phyloP scores from a whole-genome alignment of 2,797 vertebrate genomes.

The Galagoides demidoff region DNA sequence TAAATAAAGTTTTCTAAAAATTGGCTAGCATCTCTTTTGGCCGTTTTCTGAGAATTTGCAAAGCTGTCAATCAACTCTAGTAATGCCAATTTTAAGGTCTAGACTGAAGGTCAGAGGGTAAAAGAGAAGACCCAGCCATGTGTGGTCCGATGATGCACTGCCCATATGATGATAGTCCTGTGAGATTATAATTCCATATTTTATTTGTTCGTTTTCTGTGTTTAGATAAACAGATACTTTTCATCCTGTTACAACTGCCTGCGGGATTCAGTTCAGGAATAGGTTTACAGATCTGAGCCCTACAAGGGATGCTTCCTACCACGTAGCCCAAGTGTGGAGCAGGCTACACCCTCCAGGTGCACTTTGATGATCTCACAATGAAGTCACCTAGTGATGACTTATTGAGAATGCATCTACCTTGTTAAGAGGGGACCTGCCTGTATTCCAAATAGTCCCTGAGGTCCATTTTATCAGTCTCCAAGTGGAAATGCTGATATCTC shows the following conservation, averaged over 20 bases:
- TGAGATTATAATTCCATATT: background rate
- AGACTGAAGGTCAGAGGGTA: too few relatives aligned
- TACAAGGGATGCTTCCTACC: too few relatives aligned
- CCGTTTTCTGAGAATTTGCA: background rate
- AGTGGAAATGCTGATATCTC: background rate
- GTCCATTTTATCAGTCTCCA: background rate
- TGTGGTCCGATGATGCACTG: background rate
- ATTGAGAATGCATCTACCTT: background rate
- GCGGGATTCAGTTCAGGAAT: background rate
- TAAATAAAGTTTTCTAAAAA: background rate
- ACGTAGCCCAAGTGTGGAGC: background rate
- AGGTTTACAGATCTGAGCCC: background rate
- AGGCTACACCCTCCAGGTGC: background rate
- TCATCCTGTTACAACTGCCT: background rate
- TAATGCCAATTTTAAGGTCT: background rate
- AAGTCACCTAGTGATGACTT: background rate
- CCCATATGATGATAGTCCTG: too few relatives aligned
- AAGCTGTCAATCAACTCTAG: background rate
- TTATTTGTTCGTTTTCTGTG: background rate
- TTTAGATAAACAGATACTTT: background rate
- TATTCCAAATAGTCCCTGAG: background rate
- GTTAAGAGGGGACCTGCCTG: background rate
- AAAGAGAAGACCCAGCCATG: background rate
- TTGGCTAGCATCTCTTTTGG: background rate
- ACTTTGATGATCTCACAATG: background rate